Evolutionary conservation across 2,113 vertebrate genomes (phyloP).

Genomic region (Cardinalis cardinalis): DNA sequence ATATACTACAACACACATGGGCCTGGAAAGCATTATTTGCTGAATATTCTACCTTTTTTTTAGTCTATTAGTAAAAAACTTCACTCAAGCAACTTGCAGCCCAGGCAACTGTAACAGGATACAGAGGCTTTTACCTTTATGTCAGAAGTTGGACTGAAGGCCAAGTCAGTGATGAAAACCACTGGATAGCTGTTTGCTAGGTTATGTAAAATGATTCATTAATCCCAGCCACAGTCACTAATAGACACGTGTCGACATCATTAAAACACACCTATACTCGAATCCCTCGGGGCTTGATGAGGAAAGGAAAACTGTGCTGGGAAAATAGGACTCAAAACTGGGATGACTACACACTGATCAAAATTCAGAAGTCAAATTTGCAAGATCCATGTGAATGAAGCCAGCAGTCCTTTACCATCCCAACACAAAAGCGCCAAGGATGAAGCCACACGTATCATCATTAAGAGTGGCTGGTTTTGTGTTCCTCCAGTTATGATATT

Average conservation of each 20-base stretch:
- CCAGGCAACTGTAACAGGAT: not conserved
- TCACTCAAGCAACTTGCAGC: not conserved
- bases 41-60: not conserved
- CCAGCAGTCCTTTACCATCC: not conserved
- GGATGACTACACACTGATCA: not conserved
- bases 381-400: not conserved
- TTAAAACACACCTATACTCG: slow-evolving; percentile 13
- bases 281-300: not conserved
- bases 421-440: not conserved
- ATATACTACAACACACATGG: not conserved
- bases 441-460: not conserved
- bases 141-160: not conserved
- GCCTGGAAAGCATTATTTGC: not conserved
- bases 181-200: not conserved
- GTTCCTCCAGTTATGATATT: not conserved
- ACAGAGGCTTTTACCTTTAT: not conserved
- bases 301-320: not conserved
- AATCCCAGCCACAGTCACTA: slow-evolving; percentile 4
- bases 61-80: not conserved
- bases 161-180: slow-evolving; percentile 17
- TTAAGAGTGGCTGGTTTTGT: not conserved
- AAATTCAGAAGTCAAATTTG: not conserved
- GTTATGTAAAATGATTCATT: slow-evolving; percentile 33
- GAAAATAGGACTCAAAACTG: not conserved
- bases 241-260: slow-evolving; percentile 1